A percentile compares a stretch with the other conserved stretches of the same genome.
phyloP scores from a whole-genome alignment of 2,888 invertebrate genomes.

The Byasa hedistus region DNA sequence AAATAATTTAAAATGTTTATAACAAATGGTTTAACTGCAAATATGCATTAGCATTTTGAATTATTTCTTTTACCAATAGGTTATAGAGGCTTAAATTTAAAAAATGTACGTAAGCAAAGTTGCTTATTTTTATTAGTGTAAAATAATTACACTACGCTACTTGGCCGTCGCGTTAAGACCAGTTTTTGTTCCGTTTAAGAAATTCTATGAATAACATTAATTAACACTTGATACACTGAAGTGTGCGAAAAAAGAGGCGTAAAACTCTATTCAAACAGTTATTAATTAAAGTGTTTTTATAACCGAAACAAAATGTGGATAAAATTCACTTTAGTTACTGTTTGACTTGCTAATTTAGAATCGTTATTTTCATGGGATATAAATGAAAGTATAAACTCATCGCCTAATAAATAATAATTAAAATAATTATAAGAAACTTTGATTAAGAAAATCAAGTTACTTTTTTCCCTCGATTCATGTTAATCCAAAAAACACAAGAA shows the following conservation, averaged over 20 bases:
- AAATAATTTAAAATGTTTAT: too few relatives aligned
- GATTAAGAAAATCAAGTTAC: too few relatives aligned
- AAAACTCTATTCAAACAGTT: not conserved
- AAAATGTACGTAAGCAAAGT: not conserved
- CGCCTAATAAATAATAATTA: too few relatives aligned
- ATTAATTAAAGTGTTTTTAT: not conserved
- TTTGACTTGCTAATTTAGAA: too few relatives aligned
- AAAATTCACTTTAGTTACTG: not conserved
- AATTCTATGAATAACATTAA: conserved; percentile 31
- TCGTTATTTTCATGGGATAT: too few relatives aligned
- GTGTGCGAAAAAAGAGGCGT: not conserved
- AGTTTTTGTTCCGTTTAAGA: conserved; percentile 23
- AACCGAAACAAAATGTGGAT: not conserved
- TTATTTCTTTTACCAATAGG: not conserved
- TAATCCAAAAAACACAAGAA: too few relatives aligned
- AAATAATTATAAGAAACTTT: too few relatives aligned
- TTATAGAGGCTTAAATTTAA: not conserved
- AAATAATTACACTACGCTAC: conserved; percentile 11
- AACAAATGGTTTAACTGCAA: too few relatives aligned
- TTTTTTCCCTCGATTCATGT: too few relatives aligned
- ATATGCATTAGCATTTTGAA: too few relatives aligned
- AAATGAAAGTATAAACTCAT: too few relatives aligned
- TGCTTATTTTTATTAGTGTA: conserved; percentile 6
- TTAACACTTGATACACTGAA: conserved; percentile 25
- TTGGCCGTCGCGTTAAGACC: conserved; percentile 8